Conservation (phyloP, 2,113 vertebrate genomes). For the Oxyura jamaicensis region DNA sequence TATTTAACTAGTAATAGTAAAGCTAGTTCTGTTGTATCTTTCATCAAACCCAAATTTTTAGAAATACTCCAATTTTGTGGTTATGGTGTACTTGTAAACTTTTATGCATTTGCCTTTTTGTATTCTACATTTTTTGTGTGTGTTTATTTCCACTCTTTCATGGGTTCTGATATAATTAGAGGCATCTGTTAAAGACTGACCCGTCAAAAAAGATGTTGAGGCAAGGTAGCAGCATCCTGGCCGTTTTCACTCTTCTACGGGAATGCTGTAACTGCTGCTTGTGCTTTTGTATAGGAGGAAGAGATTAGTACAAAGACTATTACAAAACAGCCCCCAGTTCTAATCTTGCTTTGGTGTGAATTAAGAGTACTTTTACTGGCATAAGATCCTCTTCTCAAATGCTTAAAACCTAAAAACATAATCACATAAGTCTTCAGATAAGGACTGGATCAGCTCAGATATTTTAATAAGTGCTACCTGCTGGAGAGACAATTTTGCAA, state of each 20-base stretch:
- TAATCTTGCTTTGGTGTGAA: constrained; percentile 40
- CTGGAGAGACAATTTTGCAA: background rate
- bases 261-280: constrained; percentile 5
- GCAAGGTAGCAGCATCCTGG: background rate
- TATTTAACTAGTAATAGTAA: constrained; percentile 27
- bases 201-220: background rate
- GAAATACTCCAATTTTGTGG: constrained; percentile 73
- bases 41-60: constrained; percentile 53
- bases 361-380: background rate
- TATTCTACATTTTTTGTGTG: constrained; percentile 55
- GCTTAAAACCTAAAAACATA: background rate
- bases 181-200: background rate
- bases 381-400: background rate
- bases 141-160: constrained; percentile 58
- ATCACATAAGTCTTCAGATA: background rate
- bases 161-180: constrained; percentile 34
- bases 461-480: background rate
- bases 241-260: constrained; percentile 46
- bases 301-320: background rate
- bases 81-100: constrained; percentile 56
- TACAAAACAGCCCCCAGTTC: background rate
- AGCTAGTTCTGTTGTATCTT: constrained; percentile 47
- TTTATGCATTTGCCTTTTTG: constrained; percentile 71
- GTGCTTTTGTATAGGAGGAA: background rate
- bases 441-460: background rate